Conservation (phyloP, 2,888 invertebrate genomes). For the Volucella bombylans region DNA sequence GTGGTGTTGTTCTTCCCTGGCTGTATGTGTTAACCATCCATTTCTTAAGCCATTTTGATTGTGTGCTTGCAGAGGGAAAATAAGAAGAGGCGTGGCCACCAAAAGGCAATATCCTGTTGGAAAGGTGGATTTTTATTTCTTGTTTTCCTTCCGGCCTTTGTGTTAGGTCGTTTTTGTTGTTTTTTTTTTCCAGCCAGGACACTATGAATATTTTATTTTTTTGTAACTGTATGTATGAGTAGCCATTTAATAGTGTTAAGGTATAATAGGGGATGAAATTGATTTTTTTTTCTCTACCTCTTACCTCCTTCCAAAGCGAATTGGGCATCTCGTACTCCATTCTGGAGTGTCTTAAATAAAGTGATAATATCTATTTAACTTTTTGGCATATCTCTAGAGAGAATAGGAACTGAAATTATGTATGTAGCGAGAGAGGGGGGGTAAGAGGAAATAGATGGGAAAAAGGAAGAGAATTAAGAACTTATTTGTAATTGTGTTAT, state of each 20-base stretch:
- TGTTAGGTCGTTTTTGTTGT: neutral
- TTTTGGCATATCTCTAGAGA: constrained; percentile 59
- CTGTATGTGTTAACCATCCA: constrained; percentile 58
- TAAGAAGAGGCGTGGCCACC: constrained; percentile 64
- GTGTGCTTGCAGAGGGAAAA: constrained; percentile 28
- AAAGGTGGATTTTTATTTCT: constrained; percentile 24
- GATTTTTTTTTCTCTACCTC: constrained; percentile 29
- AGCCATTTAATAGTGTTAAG: constrained; percentile 67
- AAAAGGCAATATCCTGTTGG: constrained; percentile 38
- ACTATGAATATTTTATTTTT: constrained; percentile 71
- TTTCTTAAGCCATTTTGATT: constrained; percentile 71
- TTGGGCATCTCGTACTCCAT: constrained; percentile 40
- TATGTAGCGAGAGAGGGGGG: neutral
- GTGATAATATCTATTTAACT: constrained; percentile 73
- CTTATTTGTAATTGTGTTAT: constrained; percentile 27
- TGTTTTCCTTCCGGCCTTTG: neutral
- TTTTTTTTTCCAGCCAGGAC: constrained; percentile 18
- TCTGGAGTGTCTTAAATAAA: constrained; percentile 68
- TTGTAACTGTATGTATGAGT: constrained; percentile 65
- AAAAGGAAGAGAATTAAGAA: neutral
- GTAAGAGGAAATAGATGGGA: neutral
- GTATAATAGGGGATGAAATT: constrained; percentile 46
- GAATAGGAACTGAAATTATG: neutral
- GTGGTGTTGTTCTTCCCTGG: constrained; percentile 13
- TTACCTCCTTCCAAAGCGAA: neutral